A percentile compares a stretch with the other conserved stretches of the same genome.
Conservation (phyloP, 2,797 vertebrate genomes). For the Adelosebastes latens region DNA sequence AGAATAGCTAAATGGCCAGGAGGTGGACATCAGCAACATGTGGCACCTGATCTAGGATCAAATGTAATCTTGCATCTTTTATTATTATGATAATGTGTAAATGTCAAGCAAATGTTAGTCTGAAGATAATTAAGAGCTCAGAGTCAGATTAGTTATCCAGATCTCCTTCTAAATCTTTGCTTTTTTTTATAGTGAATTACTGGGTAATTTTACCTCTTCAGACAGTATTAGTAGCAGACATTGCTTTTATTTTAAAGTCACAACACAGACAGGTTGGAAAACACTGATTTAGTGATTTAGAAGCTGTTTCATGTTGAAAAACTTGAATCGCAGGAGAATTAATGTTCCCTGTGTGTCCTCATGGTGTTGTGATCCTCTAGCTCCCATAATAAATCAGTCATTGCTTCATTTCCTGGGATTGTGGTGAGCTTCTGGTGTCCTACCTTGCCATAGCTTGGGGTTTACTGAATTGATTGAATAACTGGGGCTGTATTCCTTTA, state of each 20-base stretch:
- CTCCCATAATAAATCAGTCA: background rate
- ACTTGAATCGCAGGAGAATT: background rate
- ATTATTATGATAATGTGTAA: background rate
- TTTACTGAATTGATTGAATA: slow-evolving; percentile 12
- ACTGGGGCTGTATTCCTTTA: background rate
- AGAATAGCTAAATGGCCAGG: background rate
- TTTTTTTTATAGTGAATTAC: background rate
- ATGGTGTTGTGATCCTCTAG: background rate
- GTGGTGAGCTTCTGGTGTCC: background rate
- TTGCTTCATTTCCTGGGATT: background rate
- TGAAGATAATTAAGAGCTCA: background rate
- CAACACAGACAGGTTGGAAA: background rate
- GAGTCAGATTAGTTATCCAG: background rate
- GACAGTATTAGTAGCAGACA: background rate
- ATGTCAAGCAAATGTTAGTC: background rate
- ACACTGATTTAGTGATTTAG: background rate
- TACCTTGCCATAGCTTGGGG: background rate
- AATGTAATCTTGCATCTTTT: background rate
- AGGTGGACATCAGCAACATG: background rate
- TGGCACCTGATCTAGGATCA: background rate
- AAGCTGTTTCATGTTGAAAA: background rate
- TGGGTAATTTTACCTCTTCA: background rate
- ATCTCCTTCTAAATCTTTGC: background rate
- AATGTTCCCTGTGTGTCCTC: background rate
- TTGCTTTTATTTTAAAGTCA: background rate